Conservation (phyloP, 1,140 invertebrate species). For the Drosophila bocki region DNA sequence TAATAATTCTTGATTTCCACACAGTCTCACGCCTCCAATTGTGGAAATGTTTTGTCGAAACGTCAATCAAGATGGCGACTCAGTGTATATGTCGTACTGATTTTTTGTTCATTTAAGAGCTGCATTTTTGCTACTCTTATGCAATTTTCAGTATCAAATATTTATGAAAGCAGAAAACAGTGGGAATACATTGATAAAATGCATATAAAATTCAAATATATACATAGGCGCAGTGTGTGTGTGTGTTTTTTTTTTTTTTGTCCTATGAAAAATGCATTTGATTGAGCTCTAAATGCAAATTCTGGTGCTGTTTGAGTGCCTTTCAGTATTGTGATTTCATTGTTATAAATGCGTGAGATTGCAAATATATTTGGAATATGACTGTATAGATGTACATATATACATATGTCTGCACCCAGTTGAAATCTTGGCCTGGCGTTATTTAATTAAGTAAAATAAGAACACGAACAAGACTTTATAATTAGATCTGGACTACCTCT, state of each 20-base stretch:
- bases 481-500: not conserved
- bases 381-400: not conserved
- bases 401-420: not conserved
- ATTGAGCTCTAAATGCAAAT: constrained; percentile 80
- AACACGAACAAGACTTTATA: not conserved
- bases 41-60: constrained; percentile 25
- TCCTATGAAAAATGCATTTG: constrained; percentile 73
- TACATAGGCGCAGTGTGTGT: not conserved
- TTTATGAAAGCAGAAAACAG: constrained; percentile 60
- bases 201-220: constrained; percentile 53
- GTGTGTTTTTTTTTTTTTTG: constrained; percentile 12
- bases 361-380: constrained; percentile 48
- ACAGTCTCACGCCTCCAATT: constrained; percentile 30
- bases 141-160: constrained; percentile 64
- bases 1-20: constrained; percentile 28
- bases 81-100: constrained; percentile 29
- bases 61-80: constrained; percentile 45
- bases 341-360: constrained; percentile 70
- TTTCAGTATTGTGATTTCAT: constrained; percentile 71
- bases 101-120: constrained; percentile 28
- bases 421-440: not conserved
- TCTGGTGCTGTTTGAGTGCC: constrained; percentile 46
- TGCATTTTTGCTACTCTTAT: constrained; percentile 45
- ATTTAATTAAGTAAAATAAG: not conserved
- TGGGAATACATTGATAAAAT: constrained; percentile 27